phyloP scores from a whole-genome alignment of 2,888 invertebrate genomes.

The Lithophane socia region DNA sequence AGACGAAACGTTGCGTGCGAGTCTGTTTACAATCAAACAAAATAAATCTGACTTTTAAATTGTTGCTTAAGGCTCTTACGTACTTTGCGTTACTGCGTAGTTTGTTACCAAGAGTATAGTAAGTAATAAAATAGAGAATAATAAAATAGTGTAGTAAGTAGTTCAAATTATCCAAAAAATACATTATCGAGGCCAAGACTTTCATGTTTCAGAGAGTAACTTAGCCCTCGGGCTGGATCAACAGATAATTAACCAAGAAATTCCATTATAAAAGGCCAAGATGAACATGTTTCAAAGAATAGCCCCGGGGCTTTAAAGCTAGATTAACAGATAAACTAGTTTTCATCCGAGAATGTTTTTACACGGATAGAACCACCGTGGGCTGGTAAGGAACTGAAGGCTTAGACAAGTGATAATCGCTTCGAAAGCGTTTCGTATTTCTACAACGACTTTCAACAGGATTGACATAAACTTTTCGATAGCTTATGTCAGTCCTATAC shows the following conservation, averaged over 20 bases:
- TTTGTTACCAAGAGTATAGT: slow-evolving; percentile 5
- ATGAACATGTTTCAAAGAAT: too few relatives aligned
- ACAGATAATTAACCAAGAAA: background rate
- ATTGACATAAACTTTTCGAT: too few relatives aligned
- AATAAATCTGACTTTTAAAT: slow-evolving; percentile 58
- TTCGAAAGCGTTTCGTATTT: too few relatives aligned
- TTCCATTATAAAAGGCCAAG: too few relatives aligned
- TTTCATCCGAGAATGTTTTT: background rate
- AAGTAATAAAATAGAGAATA: background rate
- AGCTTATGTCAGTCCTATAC: too few relatives aligned
- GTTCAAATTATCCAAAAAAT: background rate
- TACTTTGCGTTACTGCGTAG: slow-evolving; percentile 16
- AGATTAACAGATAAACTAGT: background rate
- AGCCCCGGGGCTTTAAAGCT: background rate
- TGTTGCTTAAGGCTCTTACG: slow-evolving; percentile 29
- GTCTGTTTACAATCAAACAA: slow-evolving; percentile 46
- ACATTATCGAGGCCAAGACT: background rate
- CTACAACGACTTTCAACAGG: too few relatives aligned
- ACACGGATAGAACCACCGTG: background rate
- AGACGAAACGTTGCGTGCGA: slow-evolving; percentile 54
- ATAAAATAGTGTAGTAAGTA: background rate
- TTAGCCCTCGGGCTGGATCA: background rate
- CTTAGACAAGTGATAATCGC: too few relatives aligned
- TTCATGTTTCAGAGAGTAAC: background rate
- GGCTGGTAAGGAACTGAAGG: background rate